These are phyloP conservation scores for Ctenopoma multispine DNA, from an alignment of 2,797 vertebrate species.

Conservation along the genomic window DNA sequence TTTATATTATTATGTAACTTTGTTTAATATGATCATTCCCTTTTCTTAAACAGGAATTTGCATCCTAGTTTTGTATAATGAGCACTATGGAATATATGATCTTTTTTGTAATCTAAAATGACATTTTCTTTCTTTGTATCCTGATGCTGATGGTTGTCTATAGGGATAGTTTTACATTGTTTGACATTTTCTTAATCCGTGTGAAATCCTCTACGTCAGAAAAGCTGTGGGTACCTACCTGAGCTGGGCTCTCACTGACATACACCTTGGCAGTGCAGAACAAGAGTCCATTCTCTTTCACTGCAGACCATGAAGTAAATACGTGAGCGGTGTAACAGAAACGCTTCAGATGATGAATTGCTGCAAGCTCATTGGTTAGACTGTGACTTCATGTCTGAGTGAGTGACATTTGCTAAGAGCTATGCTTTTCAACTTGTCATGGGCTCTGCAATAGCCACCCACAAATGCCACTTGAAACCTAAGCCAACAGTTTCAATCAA, in stretches of 20 bases:
- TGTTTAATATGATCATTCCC: background rate
- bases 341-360: slow-evolving; percentile 74
- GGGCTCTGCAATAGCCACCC: slow-evolving; percentile 65
- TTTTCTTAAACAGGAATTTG: background rate
- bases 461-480: slow-evolving; percentile 65
- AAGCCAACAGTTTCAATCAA: slow-evolving; percentile 71
- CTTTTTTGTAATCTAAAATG: slow-evolving; percentile 36
- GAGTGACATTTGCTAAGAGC: slow-evolving; percentile 76
- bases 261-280: slow-evolving; percentile 69
- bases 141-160: slow-evolving; percentile 31
- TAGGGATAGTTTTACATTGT: slow-evolving; percentile 79
- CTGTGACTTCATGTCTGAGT: slow-evolving; percentile 53
- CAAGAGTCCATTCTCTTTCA: slow-evolving; percentile 75
- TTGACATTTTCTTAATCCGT: slow-evolving; percentile 79
- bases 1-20: background rate
- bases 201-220: slow-evolving; percentile 71
- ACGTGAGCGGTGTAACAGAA: slow-evolving; percentile 69
- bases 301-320: slow-evolving; percentile 77
- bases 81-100: slow-evolving; percentile 1
- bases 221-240: slow-evolving; percentile 74
- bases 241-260: slow-evolving; percentile 54
- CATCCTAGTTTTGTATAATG: background rate
- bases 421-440: slow-evolving; percentile 68
- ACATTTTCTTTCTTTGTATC: slow-evolving; percentile 38
- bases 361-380: slow-evolving; percentile 64